A percentile compares a stretch with the other conserved stretches of the same genome.
These are phyloP conservation scores for Patagioenas fasciata DNA, from an alignment of 2,113 vertebrate genomes.

Conservation along the genomic window DNA sequence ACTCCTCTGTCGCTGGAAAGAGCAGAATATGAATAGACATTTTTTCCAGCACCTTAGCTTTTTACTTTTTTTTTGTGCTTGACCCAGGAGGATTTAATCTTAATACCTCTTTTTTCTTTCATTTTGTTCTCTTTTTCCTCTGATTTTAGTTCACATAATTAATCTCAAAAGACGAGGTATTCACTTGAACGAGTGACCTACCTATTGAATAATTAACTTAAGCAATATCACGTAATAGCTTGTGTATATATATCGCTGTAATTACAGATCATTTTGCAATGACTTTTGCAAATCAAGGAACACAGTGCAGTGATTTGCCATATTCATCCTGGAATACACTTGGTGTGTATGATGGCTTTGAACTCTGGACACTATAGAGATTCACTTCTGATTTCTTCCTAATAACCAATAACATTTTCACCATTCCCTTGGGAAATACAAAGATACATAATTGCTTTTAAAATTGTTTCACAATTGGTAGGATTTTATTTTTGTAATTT, in stretches of 20 bases:
- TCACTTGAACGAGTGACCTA: neutral
- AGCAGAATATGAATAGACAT: neutral
- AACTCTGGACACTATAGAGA: neutral
- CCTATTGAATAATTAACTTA: neutral
- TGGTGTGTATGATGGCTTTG: neutral
- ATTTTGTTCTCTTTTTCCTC: neutral
- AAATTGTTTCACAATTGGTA: neutral
- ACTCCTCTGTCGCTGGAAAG: neutral
- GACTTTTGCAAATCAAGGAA: neutral
- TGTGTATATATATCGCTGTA: neutral
- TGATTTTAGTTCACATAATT: neutral
- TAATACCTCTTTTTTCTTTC: neutral
- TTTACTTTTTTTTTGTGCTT: neutral
- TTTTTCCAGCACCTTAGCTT: neutral
- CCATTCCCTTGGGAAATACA: neutral
- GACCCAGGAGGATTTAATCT: neutral
- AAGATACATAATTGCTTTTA: neutral
- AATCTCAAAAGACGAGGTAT: neutral
- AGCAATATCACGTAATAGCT: neutral
- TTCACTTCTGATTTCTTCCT: neutral
- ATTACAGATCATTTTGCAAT: neutral
- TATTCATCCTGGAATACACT: neutral
- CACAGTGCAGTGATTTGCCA: neutral
- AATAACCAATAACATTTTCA: neutral
- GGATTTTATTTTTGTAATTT: neutral